Base-by-base conservation (phyloP, 2,113 vertebrate genomes). In the Arenaria interpres region DNA sequence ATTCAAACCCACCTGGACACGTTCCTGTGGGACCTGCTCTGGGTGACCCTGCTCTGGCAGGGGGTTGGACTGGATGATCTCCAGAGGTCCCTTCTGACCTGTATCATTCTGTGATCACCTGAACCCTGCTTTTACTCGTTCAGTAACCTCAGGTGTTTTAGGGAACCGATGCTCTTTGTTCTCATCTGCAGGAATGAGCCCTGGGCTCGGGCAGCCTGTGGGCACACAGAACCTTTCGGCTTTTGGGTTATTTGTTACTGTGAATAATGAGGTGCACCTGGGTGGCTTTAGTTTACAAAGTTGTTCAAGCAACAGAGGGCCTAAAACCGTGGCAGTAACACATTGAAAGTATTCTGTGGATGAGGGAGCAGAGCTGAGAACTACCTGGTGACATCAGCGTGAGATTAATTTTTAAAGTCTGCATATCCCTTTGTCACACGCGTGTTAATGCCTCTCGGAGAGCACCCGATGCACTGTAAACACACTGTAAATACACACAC, bases 361-460 rank as follows among this genome's bases (percentile, higher is more conserved):
- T 14, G 8, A 21, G 35, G n/a, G 23, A 82, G 45, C n/a, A 62
- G 50, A 87, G 32, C 77, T 92, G 35, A 33, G 56, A 85, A 60
- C 41, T 53, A 10, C 33, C 62, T 85, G 37, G 11, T 79, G 84
- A 17, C 9, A 25, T 54, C 59, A 59, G 8, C 23, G 28, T n/a
- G 50, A 77, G 28, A 56, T 51, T 14, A 6, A 1, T 63, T 91
- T 57, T 56, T 51, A 0, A 76, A 73, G 45, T 45, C 57, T 54
- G 2, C 2, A 0, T 23, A 23, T 24, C 2, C 2, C 62, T 89
- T 43, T 91, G 39, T 78, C 57, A 21, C 7, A 2, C 12, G 37
- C 37, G 8, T 64, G 74, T 33, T 64, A 76, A 28, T 45, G 21
- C 20, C 25, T 68, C 41, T 53, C 50, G 10, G 7, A 76, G 81